Base-by-base conservation (phyloP, 92 coral and sea anemone species). In the Parazoanthus swiftii region DNA sequence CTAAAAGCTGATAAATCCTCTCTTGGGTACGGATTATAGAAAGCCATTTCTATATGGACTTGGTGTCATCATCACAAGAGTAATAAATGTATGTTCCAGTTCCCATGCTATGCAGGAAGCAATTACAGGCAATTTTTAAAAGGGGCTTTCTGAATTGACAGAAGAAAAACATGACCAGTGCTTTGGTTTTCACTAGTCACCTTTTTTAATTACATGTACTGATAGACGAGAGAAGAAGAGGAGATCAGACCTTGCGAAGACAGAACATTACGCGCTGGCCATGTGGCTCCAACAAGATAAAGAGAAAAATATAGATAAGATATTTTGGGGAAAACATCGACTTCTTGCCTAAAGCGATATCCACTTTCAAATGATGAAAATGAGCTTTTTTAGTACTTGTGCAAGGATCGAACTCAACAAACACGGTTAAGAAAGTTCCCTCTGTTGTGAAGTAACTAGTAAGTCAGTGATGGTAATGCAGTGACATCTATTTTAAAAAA, bases 121-220 rank as follows among this genome's bases (percentile, higher is more conserved):
- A 84, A 84, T 84, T 84, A 84, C 66, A 29, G 79, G 56, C 87
- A 46, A 84, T 71, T 84, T 73, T 84, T 84, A 70, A 84, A 84
- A 84, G 75, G 77, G 68, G 79, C 43, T 84, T 84, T 72, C 87
- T 72, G 71, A 72, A 84, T 84, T 84, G 87, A 84, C 87, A 84
- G 87, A 84, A 71, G 77, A 46, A 84, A 70, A 84, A 84, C 87
- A 84, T 48, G 68, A 48, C 87, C 18, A 21, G 79, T 68, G 87
- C 87, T 68, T 84, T 84, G 80, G 4, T 83, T 84, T 70, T 29
- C 33, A 46, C 25, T 79, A 84, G 26, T 84, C 87, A 48, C 87
- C 71, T 26, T 29, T 84, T 84, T 71, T 84, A 84, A 84, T 84
- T 84, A 84, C 87, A 84, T 74, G 33, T 84, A 84, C 43, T 84